Evolutionary conservation across 1,140 invertebrate genomes (phyloP).

Genomic region (Saxidomus purpurata): DNA sequence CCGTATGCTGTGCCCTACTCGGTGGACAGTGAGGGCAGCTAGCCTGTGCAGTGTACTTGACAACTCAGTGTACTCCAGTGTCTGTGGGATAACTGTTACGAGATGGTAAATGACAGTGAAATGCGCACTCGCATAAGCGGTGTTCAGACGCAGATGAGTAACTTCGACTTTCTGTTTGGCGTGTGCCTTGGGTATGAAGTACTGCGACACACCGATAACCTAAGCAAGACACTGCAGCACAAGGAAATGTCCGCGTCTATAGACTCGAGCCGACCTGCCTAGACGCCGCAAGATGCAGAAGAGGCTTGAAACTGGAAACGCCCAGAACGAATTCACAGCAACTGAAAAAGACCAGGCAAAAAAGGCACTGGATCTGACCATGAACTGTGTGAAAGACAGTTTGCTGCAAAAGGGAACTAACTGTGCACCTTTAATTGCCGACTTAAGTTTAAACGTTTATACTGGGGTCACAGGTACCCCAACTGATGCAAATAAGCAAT

Average conservation of each 20-base stretch:
- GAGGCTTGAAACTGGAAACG: neutral
- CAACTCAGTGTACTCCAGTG: constrained; percentile 24
- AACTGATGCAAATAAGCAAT: no score
- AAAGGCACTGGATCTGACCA: neutral
- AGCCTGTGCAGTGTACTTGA: constrained; percentile 15
- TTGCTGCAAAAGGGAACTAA: no score
- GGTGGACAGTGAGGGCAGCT: constrained; percentile 7
- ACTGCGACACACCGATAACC: constrained; percentile 24
- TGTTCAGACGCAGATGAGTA: constrained; percentile 24
- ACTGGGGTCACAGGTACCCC: no score
- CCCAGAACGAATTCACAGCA: neutral
- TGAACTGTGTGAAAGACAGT: neutral
- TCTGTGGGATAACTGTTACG: constrained; percentile 34
- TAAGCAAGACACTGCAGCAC: constrained; percentile 49
- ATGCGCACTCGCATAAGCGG: constrained; percentile 11
- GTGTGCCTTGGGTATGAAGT: constrained; percentile 38
- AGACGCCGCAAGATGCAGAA: neutral
- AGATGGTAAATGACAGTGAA: constrained; percentile 24
- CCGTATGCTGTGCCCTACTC: constrained; percentile 38
- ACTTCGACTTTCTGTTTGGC: constrained; percentile 51
- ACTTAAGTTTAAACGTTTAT: no score
- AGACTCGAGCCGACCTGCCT: neutral
- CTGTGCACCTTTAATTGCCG: no score
- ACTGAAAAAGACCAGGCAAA: neutral
- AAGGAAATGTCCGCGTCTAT: constrained; percentile 33